A percentile compares a stretch with the other conserved stretches of the same genome.
phyloP scores from a whole-genome alignment of 2,113 vertebrate genomes.

The Corythornis cristatus region DNA sequence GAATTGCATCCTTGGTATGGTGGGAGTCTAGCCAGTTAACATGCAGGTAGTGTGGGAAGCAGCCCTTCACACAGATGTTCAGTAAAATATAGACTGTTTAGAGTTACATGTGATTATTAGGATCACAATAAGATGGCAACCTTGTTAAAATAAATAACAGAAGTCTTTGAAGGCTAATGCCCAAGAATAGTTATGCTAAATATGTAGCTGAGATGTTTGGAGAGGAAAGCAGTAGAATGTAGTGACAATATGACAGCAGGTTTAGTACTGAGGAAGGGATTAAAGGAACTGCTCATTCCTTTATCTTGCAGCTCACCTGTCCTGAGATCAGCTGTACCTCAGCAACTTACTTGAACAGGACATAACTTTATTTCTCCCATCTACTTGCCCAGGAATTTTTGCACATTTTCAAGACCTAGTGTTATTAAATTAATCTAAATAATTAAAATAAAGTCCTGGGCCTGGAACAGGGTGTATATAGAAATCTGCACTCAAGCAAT shows the following conservation, averaged over 20 bases:
- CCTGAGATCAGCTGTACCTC: no score
- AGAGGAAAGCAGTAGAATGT: no score
- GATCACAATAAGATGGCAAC: slow-evolving; percentile 8
- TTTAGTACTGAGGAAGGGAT: no score
- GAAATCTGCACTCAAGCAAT: not conserved
- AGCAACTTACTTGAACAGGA: no score
- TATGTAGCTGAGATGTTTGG: no score
- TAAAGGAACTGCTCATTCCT: no score
- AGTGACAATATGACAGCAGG: no score
- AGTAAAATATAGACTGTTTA: slow-evolving; percentile 38
- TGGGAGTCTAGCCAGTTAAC: slow-evolving; percentile 10
- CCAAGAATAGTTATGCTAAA: not conserved
- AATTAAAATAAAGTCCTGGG: not conserved
- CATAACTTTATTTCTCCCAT: no score
- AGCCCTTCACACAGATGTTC: slow-evolving; percentile 54
- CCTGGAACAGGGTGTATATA: not conserved
- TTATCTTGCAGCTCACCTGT: no score
- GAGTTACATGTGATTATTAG: not conserved
- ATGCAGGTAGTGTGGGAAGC: slow-evolving; percentile 43
- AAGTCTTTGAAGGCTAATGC: not conserved
- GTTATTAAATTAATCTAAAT: not conserved
- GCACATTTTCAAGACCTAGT: no score
- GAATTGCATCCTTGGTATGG: not conserved
- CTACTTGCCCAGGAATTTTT: no score
- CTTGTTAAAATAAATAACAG: slow-evolving; percentile 37